These are phyloP conservation scores for Arbacia lixula DNA, from an alignment of 53 echinoderm and acorn worm genomes.

Conservation along the genomic window DNA sequence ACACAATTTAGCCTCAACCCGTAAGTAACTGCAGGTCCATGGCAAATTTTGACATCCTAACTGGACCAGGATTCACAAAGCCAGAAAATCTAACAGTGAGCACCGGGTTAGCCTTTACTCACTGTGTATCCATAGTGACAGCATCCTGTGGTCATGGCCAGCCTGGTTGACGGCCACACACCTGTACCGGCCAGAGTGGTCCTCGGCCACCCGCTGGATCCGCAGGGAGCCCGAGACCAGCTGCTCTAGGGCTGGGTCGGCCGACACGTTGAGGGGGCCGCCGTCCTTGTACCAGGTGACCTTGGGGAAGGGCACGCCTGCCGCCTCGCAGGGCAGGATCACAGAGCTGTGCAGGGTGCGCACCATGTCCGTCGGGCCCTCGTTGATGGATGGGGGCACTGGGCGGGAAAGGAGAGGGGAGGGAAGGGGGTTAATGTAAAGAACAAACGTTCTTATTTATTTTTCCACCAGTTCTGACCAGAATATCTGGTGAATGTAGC, in stretches of 20 bases:
- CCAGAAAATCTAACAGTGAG: too few species aligned
- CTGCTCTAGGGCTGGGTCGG: constrained; percentile 63
- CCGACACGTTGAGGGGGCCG: constrained; percentile 56
- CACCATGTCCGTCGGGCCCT: constrained; percentile 65
- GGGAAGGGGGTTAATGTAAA: too few species aligned
- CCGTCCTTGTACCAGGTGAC: constrained; percentile 95
- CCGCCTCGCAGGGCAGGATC: constrained; percentile 87
- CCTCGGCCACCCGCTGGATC: constrained; percentile 55
- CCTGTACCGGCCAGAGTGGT: constrained; percentile 68
- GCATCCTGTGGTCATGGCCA: constrained; percentile 61
- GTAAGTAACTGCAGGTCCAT: too few species aligned
- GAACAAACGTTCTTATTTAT: too few species aligned
- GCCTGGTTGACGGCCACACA: constrained; percentile 86
- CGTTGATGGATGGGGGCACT: constrained; percentile 88
- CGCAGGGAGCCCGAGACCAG: constrained; percentile 76
- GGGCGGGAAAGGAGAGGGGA: neutral
- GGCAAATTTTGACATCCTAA: too few species aligned
- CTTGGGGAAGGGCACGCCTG: constrained; percentile 77
- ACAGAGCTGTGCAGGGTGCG: constrained; percentile 63
- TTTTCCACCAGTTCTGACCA: too few species aligned
- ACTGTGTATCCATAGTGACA: constrained; percentile 79
- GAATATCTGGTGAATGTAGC: too few species aligned
- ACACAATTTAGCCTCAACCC: too few species aligned
- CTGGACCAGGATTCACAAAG: too few species aligned
- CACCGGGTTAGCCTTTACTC: too few species aligned